Conservation (phyloP, 2,888 invertebrate species). For the Fragum fragum region DNA sequence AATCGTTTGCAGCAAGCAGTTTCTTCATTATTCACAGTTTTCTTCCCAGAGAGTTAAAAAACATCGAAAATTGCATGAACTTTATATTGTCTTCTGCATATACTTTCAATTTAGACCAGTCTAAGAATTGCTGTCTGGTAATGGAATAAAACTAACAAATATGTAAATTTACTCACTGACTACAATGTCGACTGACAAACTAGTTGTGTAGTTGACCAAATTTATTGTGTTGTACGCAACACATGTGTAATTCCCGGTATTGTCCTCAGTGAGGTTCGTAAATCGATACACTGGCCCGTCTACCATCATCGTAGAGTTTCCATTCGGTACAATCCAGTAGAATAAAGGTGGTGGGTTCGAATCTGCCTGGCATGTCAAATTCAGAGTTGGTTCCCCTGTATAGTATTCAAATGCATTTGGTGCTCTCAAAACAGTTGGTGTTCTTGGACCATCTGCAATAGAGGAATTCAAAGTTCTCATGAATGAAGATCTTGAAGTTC, state of each 20-base stretch:
- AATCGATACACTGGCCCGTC: constrained; percentile 19
- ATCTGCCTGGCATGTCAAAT: constrained; percentile 37
- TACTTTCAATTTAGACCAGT: too few species aligned
- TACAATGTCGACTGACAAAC: constrained; percentile 14
- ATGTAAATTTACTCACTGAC: constrained; percentile 58
- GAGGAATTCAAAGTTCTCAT: too few species aligned
- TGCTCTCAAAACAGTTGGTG: not conserved
- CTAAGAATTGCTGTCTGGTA: too few species aligned
- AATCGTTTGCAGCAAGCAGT: too few species aligned
- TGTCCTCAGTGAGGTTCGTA: constrained; percentile 21
- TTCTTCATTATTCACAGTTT: too few species aligned
- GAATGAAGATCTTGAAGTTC: too few species aligned
- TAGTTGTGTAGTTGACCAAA: constrained; percentile 24
- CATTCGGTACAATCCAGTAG: constrained; percentile 43
- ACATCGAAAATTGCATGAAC: too few species aligned
- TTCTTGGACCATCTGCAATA: constrained; percentile 6
- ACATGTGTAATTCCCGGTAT: constrained; percentile 51
- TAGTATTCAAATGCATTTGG: constrained; percentile 3
- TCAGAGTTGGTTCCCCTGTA: constrained; percentile 9
- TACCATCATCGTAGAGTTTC: not conserved
- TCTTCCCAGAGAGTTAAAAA: too few species aligned
- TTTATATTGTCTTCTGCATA: too few species aligned
- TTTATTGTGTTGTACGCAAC: constrained; percentile 42
- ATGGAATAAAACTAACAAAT: too few species aligned
- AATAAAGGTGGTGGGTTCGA: constrained; percentile 40